Conservation (phyloP, 2,888 invertebrate species). For the Nezara viridula region DNA sequence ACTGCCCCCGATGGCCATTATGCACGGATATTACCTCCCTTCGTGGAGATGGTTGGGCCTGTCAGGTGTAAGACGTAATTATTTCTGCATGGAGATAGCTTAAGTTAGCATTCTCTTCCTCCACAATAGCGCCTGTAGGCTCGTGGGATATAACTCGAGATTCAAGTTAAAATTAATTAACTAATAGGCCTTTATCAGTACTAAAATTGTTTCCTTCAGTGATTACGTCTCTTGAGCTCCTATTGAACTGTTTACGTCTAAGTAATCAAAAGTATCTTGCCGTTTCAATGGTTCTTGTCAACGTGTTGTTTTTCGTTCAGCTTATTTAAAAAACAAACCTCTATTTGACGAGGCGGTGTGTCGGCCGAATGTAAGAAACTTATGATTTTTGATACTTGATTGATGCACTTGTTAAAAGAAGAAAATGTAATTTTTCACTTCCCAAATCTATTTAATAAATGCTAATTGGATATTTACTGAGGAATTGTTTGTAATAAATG, state of each 20-base stretch:
- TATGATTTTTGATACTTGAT: too few species aligned
- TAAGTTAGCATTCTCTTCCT: not conserved
- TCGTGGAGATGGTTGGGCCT: not conserved
- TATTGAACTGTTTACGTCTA: not conserved
- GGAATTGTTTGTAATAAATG: too few species aligned
- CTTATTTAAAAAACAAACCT: too few species aligned
- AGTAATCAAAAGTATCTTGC: not conserved
- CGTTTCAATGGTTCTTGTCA: not conserved
- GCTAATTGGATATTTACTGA: too few species aligned
- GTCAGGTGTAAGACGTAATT: constrained; percentile 25
- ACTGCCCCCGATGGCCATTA: constrained; percentile 4
- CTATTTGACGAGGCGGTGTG: too few species aligned
- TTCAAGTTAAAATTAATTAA: constrained; percentile 13
- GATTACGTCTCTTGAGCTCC: not conserved
- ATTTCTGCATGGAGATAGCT: constrained; percentile 25
- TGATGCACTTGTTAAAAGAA: too few species aligned
- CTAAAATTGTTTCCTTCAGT: not conserved
- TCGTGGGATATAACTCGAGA: not conserved
- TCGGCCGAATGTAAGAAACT: too few species aligned
- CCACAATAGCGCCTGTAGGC: not conserved
- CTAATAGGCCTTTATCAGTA: not conserved
- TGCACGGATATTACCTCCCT: constrained; percentile 4
- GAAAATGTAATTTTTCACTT: too few species aligned
- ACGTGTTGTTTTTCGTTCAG: too few species aligned
- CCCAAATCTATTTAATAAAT: too few species aligned